Conservation (phyloP, 2,113 vertebrate genomes). For the Pterocles burchelli region DNA sequence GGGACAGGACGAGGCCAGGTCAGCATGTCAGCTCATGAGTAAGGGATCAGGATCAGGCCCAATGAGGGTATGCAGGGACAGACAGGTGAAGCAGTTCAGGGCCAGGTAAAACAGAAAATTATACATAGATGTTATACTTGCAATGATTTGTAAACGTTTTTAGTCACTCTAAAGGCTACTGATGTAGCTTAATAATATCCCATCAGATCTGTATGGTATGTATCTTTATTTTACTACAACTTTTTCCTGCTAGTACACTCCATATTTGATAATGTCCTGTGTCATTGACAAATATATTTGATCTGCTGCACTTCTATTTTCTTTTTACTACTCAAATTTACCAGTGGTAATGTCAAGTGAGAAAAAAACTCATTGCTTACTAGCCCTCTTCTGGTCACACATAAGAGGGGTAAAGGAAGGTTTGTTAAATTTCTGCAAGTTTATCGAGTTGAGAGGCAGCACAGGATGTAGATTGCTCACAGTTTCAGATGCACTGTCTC, state of each 20-base stretch:
- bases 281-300: neutral
- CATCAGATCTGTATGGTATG: neutral
- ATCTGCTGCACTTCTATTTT: neutral
- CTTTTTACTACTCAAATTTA: neutral
- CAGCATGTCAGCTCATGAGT: neutral
- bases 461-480: neutral
- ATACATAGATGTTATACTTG: neutral
- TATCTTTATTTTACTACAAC: neutral
- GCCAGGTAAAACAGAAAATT: neutral
- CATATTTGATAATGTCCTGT: neutral
- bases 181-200: neutral
- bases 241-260: neutral
- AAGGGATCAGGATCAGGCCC: neutral
- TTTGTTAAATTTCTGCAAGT: constrained; percentile 5
- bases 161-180: neutral
- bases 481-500: constrained; percentile 11
- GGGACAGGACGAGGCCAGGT: neutral
- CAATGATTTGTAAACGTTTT: neutral
- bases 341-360: neutral
- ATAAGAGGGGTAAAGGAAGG: neutral
- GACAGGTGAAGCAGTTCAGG: neutral
- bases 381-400: neutral
- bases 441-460: neutral
- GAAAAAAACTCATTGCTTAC: neutral
- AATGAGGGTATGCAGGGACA: neutral